Base-by-base conservation (phyloP, 2,797 vertebrate species). In the Megaceryle alcyon region DNA sequence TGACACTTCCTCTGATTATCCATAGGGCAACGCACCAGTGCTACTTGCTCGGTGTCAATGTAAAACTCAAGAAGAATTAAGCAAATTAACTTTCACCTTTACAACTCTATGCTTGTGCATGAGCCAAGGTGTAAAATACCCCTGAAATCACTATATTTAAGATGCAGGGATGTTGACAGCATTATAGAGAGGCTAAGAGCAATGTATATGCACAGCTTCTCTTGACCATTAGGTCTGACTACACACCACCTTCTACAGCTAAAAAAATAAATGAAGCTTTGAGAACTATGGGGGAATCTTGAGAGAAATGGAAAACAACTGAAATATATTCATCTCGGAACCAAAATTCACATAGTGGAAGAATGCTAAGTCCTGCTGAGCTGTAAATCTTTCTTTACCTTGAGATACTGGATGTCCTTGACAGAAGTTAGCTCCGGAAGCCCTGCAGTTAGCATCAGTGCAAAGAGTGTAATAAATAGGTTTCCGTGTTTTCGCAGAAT, bases 401-500 rank as follows among this genome's bases (percentile, higher is more conserved):
- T 99, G 97, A 99, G 98, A 98, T 99, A 99, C 97, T 99, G 99
- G 96, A 99, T 99, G 96, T 99, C 99, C 98, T 99, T 99, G 95
- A 99, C 98, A 14, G 99, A 99, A 7, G 99, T 99, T 64, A 99
- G 98, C 94, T 99, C 99, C 56, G 99, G 99, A 92, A 99, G 98
- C 41, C 99, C 99, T 60, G 99, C 99, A 59, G 99, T 99, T 94
- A 99, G 96, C 99, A 99, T 99, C 97, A 99, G 98, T 87, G 99
- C 99, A 97, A 99, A 99, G 82, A 99, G 98, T 8, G 99, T 99
- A 97, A 99, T 99, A 97, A 99, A 99, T 72, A 99, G 98, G 97
- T 99, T 99, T 81, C 99, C 99, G 1, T 99, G 99, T 91, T 98
- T 98, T 92, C 99, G 98, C 93, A 99, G 94, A 90, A 99, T 98